Base-by-base conservation (phyloP, 1,140 invertebrate species). In the Manduca sexta region DNA sequence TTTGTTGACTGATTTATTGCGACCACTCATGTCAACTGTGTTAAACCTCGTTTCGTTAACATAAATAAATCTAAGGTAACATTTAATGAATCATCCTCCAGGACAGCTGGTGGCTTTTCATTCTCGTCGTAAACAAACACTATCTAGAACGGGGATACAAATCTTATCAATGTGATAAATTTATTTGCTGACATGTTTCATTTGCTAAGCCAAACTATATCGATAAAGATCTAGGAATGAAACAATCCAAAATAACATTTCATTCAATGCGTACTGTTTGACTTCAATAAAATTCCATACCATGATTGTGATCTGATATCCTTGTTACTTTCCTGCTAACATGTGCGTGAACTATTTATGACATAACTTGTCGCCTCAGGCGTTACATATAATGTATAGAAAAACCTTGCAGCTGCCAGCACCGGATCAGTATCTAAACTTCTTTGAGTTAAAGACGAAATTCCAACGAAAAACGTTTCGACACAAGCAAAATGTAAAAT, bases 271-370 rank as follows among this genome's bases (percentile, higher is more conserved):
- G 37, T 39, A 49, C 60, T 61, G 38, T 52, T 54, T 52, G 57
- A 67, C 62, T 71, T 67, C 57, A 73, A 65, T 69, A 63, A 61
- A 62, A 73, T 66, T 53, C 63, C 62, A 50, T 59, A 51, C 38
- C 56, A 18, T 46, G 79, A 83, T 81, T 73, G 61, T 26, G 56
- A 81, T 83, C 75, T 80, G 41, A 76, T 80, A 80, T 84, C 77
- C 80, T 81, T 81, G 79, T 83, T 76, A 70, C 70, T 70, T 75
- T 67, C 63, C 52, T 59, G 52, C 54, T 62, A 52, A 74, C 54
- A 50, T 66, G 62, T 73, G 65, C 61, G 67, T 69, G 74, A 80
- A 76, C 74, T 74, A 73, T 52, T 61, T 61, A 55, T 77, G 76
- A 77, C 69, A 74, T 65, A 72, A 66, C 67, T 46, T 72, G 75